These are phyloP conservation scores for Dendrocincla tyrannina DNA, from an alignment of 2,797 vertebrate genomes.

Conservation along the genomic window DNA sequence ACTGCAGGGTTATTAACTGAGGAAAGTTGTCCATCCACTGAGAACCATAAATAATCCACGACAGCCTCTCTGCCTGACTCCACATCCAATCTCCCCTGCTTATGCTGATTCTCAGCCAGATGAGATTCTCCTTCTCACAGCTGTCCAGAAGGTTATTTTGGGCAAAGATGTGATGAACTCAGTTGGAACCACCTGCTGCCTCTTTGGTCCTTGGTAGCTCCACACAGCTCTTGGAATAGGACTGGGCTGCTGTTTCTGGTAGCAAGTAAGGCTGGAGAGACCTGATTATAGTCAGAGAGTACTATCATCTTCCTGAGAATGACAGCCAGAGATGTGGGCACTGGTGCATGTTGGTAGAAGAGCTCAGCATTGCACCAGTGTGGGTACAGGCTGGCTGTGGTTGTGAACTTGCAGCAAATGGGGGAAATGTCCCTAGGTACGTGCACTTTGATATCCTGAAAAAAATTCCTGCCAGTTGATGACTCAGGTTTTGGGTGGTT, in stretches of 20 bases:
- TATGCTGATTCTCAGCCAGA: neutral
- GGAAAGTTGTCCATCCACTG: constrained; percentile 37
- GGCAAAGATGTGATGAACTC: constrained; percentile 32
- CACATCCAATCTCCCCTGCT: neutral
- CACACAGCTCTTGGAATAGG: neutral
- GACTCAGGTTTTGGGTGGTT: neutral
- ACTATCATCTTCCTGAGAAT: neutral
- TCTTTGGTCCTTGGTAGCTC: neutral
- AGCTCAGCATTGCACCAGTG: neutral
- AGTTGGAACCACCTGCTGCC: constrained; percentile 44
- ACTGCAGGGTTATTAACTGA: constrained; percentile 18
- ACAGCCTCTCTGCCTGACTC: constrained; percentile 27
- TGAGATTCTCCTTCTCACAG: constrained; percentile 24
- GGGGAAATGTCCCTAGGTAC: neutral
- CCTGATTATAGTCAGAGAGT: neutral
- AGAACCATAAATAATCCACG: constrained; percentile 26
- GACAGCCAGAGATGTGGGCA: neutral
- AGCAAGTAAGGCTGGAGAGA: neutral
- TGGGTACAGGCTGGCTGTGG: neutral
- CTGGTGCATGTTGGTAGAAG: neutral
- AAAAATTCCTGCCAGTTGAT: neutral
- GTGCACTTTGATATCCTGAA: neutral
- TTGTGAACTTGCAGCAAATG: neutral
- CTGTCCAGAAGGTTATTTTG: constrained; percentile 22
- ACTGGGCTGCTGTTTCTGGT: neutral